Evolutionary conservation across 2,113 vertebrate genomes (phyloP).

Genomic region (Gnathochromis pfefferi): DNA sequence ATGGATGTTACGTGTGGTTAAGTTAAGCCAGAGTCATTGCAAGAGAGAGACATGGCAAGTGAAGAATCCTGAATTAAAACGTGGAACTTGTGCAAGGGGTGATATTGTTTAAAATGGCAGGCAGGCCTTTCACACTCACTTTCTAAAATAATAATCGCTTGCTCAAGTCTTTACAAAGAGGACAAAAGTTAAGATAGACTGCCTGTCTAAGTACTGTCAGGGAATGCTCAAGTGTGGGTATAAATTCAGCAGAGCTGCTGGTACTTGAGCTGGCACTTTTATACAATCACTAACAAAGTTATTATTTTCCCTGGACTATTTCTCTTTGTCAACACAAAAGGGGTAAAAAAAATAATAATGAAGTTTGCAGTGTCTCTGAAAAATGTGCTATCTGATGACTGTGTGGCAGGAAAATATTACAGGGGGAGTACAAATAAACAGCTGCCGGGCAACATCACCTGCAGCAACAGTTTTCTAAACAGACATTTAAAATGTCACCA

Average conservation of each 20-base stretch:
- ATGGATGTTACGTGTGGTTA: not conserved
- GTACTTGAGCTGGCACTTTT: not conserved
- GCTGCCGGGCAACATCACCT: conserved; percentile 24
- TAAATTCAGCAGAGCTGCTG: not conserved
- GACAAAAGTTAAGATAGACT: not conserved
- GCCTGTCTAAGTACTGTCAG: not conserved
- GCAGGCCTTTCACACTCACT: not conserved
- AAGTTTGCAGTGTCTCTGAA: conserved; percentile 1
- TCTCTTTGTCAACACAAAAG: not conserved
- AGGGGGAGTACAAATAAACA: conserved; percentile 21
- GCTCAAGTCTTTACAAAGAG: not conserved
- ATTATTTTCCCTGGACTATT: not conserved
- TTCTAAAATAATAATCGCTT: not conserved
- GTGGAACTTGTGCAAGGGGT: not conserved
- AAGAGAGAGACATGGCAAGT: not conserved
- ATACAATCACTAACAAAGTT: conserved; percentile 8
- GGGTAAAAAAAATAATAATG: conserved; percentile 5
- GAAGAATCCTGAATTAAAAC: not conserved
- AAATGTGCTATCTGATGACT: conserved; percentile 13
- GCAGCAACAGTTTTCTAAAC: conserved; percentile 40
- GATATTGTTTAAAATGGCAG: not conserved
- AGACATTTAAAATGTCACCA: conserved; percentile 40
- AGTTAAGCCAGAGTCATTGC: not conserved
- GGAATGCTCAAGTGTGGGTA: not conserved
- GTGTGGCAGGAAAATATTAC: conserved; percentile 7